phyloP scores from a whole-genome alignment of 2,888 invertebrate species.

The Phlogophora meticulosa region DNA sequence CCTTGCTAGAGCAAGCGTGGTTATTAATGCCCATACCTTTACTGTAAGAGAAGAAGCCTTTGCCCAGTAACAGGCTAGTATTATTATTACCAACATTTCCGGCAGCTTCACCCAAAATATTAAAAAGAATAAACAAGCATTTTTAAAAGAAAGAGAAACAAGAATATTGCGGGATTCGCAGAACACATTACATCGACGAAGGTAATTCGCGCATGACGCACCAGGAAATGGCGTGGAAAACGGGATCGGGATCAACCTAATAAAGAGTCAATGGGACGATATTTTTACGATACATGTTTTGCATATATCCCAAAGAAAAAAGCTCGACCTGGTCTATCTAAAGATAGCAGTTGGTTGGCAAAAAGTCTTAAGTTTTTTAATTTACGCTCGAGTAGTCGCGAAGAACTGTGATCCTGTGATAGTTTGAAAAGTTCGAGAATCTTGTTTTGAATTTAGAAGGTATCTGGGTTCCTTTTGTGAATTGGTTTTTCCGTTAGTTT shows the following conservation, averaged over 20 bases:
- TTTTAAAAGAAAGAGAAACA: not conserved
- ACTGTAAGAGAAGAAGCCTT: too few species aligned
- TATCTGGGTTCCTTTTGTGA: not conserved
- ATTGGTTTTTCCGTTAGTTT: not conserved
- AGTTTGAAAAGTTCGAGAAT: slow-evolving; percentile 12
- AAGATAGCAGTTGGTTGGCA: not conserved
- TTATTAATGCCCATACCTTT: too few species aligned
- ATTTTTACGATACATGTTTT: slow-evolving; percentile 7
- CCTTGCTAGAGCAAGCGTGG: too few species aligned
- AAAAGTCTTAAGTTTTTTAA: slow-evolving; percentile 17
- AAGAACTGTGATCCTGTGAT: slow-evolving; percentile 6
- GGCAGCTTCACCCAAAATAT: too few species aligned
- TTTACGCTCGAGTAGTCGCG: not conserved
- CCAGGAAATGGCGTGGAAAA: slow-evolving; percentile 37
- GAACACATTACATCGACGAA: slow-evolving; percentile 15
- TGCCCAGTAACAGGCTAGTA: too few species aligned
- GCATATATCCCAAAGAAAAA: not conserved
- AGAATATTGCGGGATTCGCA: not conserved
- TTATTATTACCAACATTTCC: too few species aligned
- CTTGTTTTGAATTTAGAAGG: not conserved
- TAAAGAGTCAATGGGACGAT: slow-evolving; percentile 28
- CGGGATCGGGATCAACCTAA: slow-evolving; percentile 10
- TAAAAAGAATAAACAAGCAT: not conserved
- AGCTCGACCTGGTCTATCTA: not conserved
- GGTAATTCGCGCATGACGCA: slow-evolving; percentile 1